Conservation (phyloP, 2,113 vertebrate species). For the Bolborhynchus lineola region DNA sequence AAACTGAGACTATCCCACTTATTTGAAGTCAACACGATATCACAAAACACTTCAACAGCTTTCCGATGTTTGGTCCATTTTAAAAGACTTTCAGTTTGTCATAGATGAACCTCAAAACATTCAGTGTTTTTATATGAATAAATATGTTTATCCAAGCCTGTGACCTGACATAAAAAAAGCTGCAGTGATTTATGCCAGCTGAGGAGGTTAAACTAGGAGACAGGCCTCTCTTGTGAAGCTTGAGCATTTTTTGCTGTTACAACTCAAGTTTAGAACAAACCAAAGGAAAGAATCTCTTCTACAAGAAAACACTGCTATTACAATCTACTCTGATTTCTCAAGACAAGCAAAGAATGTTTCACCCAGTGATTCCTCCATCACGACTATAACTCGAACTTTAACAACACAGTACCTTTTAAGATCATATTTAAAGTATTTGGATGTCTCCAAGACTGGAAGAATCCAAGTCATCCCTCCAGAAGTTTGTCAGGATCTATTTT, state of each 20-base stretch:
- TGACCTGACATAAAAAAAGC: conserved; percentile 15
- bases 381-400: not conserved
- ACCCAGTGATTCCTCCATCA: not conserved
- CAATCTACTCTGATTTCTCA: not conserved
- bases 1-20: not conserved
- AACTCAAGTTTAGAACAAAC: not conserved
- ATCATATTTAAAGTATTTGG: not conserved
- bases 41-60: conserved; percentile 38
- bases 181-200: conserved; percentile 9
- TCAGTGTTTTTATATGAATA: conserved; percentile 5
- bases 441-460: not conserved
- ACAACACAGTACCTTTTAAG: not conserved
- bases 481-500: not conserved
- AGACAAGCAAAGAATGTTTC: not conserved
- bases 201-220: conserved; percentile 21
- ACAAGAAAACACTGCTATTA: not conserved
- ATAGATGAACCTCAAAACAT: conserved; percentile 43
- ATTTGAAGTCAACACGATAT: conserved; percentile 3
- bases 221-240: not conserved
- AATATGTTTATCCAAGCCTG: conserved; percentile 43
- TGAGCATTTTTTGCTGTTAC: not conserved
- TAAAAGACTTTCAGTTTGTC: conserved; percentile 48
- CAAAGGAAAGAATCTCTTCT: not conserved
- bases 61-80: conserved; percentile 26
- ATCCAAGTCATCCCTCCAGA: not conserved